Conservation (phyloP, 2,888 invertebrate genomes). For the Stictocephala bisonia region DNA sequence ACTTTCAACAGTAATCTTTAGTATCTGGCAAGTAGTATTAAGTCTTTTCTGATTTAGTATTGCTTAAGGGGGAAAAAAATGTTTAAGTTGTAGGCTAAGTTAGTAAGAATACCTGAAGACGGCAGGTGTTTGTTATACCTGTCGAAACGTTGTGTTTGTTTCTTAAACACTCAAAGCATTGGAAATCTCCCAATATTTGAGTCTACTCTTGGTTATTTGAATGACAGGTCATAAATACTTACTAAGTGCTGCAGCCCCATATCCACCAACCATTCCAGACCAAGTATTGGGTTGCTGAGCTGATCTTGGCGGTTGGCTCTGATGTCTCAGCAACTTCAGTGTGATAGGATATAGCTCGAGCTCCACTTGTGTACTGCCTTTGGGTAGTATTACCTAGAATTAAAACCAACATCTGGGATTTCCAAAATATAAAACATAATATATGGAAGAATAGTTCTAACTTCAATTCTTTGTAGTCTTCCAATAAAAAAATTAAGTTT, state of each 20-base stretch:
- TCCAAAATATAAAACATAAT: slow-evolving; percentile 8
- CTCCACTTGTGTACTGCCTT: slow-evolving; percentile 75
- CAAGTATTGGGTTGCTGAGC: slow-evolving; percentile 58
- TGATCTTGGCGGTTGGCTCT: slow-evolving; percentile 59
- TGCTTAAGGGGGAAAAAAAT: no score
- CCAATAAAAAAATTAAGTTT: neutral
- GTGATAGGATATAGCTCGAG: slow-evolving; percentile 87
- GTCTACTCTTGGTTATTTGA: no score
- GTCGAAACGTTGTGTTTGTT: no score
- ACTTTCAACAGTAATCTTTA: no score
- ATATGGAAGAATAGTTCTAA: neutral
- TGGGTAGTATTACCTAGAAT: slow-evolving; percentile 75
- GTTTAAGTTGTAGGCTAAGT: no score
- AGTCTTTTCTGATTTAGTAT: no score
- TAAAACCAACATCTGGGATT: neutral
- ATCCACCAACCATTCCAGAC: slow-evolving; percentile 70
- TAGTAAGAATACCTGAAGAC: no score
- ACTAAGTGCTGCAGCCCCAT: slow-evolving; percentile 68
- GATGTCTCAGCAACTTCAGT: slow-evolving; percentile 80
- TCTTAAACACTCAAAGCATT: no score
- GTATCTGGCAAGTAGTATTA: no score
- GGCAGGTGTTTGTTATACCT: no score
- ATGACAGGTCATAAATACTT: slow-evolving; percentile 39
- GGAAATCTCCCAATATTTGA: no score
- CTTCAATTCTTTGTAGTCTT: neutral